phyloP scores from a whole-genome alignment of 1,140 invertebrate genomes.

The Eupeodes corollae region DNA sequence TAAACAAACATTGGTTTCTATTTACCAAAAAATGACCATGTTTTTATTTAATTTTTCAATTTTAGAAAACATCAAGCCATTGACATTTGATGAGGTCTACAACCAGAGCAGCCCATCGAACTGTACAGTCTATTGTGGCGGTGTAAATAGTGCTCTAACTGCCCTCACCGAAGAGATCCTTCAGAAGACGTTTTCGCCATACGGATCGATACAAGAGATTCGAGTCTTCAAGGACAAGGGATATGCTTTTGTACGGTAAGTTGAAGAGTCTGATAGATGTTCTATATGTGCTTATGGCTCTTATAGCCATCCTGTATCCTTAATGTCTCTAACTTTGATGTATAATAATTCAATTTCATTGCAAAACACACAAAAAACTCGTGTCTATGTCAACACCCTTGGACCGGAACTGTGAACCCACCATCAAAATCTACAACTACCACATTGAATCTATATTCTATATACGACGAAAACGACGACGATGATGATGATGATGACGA shows the following conservation, averaged over 20 bases:
- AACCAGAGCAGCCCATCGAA: constrained; percentile 96
- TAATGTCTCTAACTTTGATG: too few relatives aligned
- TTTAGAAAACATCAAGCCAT: constrained; percentile 74
- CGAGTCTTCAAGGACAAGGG: constrained; percentile 99
- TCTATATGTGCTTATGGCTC: too few relatives aligned
- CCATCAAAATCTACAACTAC: too few relatives aligned
- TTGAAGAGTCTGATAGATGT: too few relatives aligned
- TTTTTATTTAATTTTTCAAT: constrained; percentile 14
- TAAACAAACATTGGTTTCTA: not conserved
- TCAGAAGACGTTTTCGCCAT: constrained; percentile 89
- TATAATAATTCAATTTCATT: too few relatives aligned
- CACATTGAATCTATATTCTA: too few relatives aligned
- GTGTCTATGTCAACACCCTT: too few relatives aligned
- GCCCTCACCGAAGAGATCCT: constrained; percentile 92
- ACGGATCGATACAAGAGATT: constrained; percentile 94
- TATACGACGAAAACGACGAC: too few relatives aligned
- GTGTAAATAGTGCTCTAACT: constrained; percentile 82
- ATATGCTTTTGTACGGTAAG: constrained; percentile 91
- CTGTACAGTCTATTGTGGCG: constrained; percentile 98
- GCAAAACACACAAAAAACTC: too few relatives aligned
- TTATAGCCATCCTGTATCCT: too few relatives aligned
- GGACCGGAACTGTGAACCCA: too few relatives aligned
- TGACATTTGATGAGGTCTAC: constrained; percentile 98
- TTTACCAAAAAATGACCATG: not conserved
- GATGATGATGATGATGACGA: too few relatives aligned